Evolutionary conservation across 2,113 vertebrate genomes (phyloP), one percentile per base, ranked within the genome.

Genomic region (Xiphias gladius): DNA sequence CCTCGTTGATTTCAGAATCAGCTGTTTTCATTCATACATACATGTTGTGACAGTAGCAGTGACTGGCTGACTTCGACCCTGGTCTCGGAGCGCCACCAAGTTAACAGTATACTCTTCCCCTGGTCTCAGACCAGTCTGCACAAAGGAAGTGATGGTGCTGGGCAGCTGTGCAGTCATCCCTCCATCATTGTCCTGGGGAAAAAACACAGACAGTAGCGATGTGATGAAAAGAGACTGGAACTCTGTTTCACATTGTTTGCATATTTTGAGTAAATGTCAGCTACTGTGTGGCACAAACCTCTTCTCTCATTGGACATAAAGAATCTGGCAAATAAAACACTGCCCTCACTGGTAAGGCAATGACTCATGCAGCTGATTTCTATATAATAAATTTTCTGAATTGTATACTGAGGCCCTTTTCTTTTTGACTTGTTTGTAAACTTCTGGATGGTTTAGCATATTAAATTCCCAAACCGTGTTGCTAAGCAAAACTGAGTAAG

Each of bases 101-200:
- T 97, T 99, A 55, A 99, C 97, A 0, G 96, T 97, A 84, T 99
- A 99, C 78, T 99, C 97, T 10, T 99, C 98, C 2, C 98, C 98
- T 0, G 98, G 97, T 76, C 97, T 97, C 67, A 99, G 91, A 3
- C 97, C 97, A 0, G 96, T 99, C 93, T 99, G 98, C 86, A 98
- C 96, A 93, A 98, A 98, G 30, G 96, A 97, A 11, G 97, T 99
- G 74, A 99, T 97, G 0, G 95, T 97, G 80, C 97, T 99, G 84
- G 98, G 98, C 26, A 99, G 96, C 92, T 99, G 98, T 11, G 97
- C 97, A 0, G 98, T 99, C 93, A 99, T 97, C 0, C 98, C 97
- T 5, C 98, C 98, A 86, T 99, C 97, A 0, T 99, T 99, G 79
- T 98, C 98, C 98, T 99, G 88, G 37, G 58, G 2, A 9, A 52